Conservation (phyloP, 2,888 invertebrate genomes). For the Tenthredo livida region DNA sequence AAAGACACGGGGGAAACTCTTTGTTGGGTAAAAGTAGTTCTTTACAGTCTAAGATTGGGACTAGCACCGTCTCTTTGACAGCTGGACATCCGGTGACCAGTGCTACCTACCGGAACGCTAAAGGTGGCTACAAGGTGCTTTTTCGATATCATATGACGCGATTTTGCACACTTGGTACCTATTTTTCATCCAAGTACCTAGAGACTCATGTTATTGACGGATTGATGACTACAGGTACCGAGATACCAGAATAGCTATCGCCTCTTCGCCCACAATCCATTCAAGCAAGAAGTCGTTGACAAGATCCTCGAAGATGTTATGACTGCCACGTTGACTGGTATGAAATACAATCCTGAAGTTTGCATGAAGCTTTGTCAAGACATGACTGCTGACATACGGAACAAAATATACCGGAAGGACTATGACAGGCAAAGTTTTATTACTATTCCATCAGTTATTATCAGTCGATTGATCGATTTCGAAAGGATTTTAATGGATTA, state of each 20-base stretch:
- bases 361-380: constrained; percentile 63
- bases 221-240: constrained; percentile 62
- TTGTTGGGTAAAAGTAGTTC: background rate
- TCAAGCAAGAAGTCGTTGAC: constrained; percentile 62
- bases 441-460: background rate
- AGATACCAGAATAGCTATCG: constrained; percentile 71
- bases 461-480: too few species aligned
- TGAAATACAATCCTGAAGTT: constrained; percentile 62
- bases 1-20: background rate
- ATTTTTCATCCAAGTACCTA: too few species aligned
- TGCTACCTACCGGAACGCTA: constrained; percentile 12
- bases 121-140: constrained; percentile 46
- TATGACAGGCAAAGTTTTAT: constrained; percentile 65
- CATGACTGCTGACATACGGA: constrained; percentile 64
- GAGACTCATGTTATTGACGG: background rate
- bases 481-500: too few species aligned
- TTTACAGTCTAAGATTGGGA: background rate
- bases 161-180: background rate
- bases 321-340: constrained; percentile 58
- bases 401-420: constrained; percentile 64
- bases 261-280: constrained; percentile 63
- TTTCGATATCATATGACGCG: background rate
- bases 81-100: constrained; percentile 21
- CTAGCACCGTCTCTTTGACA: background rate
- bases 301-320: constrained; percentile 65